phyloP scores from a whole-genome alignment of 2,113 vertebrate species.

The Clarias macrocephalus region DNA sequence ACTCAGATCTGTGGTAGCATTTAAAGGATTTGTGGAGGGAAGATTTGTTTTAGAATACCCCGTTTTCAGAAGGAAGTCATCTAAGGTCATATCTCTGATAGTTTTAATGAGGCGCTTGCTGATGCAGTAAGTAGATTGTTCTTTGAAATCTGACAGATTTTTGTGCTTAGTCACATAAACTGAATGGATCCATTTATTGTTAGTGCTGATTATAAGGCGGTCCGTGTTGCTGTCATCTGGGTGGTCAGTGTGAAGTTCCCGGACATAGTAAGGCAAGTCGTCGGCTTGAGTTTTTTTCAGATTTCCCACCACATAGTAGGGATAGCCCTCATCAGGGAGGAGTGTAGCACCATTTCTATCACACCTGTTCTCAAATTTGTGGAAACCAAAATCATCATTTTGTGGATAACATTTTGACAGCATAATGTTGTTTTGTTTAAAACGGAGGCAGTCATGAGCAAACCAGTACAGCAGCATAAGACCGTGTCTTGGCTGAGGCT shows the following conservation, averaged over 20 bases:
- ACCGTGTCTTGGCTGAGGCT: background rate
- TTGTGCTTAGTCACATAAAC: slow-evolving; percentile 42
- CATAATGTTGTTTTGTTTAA: background rate
- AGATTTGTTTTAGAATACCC: background rate
- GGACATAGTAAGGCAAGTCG: background rate
- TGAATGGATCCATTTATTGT: background rate
- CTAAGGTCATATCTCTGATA: background rate
- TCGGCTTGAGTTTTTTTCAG: background rate
- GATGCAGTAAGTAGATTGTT: background rate
- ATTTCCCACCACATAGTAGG: slow-evolving; percentile 44
- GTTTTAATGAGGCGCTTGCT: slow-evolving; percentile 25
- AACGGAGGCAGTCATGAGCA: background rate
- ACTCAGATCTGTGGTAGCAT: background rate
- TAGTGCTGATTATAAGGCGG: slow-evolving; percentile 35
- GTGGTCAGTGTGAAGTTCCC: background rate
- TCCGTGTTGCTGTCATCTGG: slow-evolving; percentile 29
- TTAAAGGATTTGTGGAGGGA: background rate
- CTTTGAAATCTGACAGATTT: background rate
- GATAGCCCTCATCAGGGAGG: background rate
- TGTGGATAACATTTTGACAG: background rate
- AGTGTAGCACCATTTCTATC: background rate
- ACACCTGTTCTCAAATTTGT: background rate
- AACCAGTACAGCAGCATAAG: slow-evolving; percentile 45
- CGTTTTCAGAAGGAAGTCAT: slow-evolving; percentile 27
- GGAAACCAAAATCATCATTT: slow-evolving; percentile 32